phyloP scores from a whole-genome alignment of 2,113 vertebrate genomes.

The Cynoglossus semilaevis region DNA sequence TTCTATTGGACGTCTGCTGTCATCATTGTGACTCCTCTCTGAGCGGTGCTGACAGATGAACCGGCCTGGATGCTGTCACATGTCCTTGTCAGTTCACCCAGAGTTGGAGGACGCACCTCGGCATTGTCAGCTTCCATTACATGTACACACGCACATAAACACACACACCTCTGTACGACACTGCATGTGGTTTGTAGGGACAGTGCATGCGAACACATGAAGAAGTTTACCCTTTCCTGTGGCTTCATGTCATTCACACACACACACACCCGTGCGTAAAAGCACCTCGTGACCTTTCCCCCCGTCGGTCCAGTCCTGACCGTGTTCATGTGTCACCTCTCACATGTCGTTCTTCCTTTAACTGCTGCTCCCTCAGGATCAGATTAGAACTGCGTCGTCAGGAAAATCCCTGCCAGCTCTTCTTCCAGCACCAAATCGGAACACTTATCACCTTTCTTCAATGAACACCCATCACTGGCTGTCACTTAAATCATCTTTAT shows the following conservation, averaged over 20 bases:
- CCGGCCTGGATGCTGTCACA: conserved; percentile 67
- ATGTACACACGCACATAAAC: neutral
- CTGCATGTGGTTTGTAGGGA: too few species aligned
- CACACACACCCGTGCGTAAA: conserved; percentile 42
- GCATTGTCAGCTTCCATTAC: conserved; percentile 71
- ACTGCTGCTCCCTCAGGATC: conserved; percentile 28
- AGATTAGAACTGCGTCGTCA: conserved; percentile 29
- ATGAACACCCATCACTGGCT: conserved; percentile 21
- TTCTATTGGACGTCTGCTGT: conserved; percentile 56
- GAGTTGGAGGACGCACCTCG: conserved; percentile 60
- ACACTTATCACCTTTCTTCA: conserved; percentile 16
- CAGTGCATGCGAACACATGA: neutral
- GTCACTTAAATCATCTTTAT: conserved; percentile 32
- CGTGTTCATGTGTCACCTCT: conserved; percentile 57
- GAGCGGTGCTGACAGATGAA: conserved; percentile 63
- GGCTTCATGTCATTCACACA: conserved; percentile 16
- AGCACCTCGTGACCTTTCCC: conserved; percentile 67
- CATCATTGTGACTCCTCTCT: conserved; percentile 51
- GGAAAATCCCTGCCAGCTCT: conserved; percentile 30
- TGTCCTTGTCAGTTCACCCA: conserved; percentile 69
- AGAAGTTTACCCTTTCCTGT: conserved; percentile 5
- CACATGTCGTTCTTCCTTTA: conserved; percentile 29
- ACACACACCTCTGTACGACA: too few species aligned
- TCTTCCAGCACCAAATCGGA: conserved; percentile 1
- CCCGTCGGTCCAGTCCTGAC: conserved; percentile 47